A percentile compares a stretch with the other conserved stretches of the same genome.
These are phyloP conservation scores for Micronycteris hirsuta DNA, from an alignment of 2,113 vertebrate genomes.

Conservation along the genomic window DNA sequence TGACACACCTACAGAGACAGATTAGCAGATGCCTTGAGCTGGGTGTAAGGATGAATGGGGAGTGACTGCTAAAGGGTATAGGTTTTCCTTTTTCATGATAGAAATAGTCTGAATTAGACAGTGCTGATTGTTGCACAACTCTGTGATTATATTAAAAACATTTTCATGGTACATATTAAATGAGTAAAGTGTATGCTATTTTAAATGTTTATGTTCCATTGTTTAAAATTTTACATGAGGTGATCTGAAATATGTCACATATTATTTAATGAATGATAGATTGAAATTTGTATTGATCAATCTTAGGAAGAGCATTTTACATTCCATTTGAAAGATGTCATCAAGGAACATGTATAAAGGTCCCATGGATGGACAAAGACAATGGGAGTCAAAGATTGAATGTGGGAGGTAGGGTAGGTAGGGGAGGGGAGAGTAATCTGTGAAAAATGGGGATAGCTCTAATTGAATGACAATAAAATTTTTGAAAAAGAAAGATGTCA, in stretches of 20 bases:
- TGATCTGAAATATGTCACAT: slow-evolving; percentile 76
- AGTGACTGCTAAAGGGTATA: neutral
- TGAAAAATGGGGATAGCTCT: too few species aligned
- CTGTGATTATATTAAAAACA: neutral
- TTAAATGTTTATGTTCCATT: neutral
- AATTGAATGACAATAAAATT: too few species aligned
- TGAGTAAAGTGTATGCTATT: neutral
- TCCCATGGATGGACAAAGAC: too few species aligned
- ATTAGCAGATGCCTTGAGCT: neutral
- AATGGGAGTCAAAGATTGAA: too few species aligned
- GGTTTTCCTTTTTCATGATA: neutral
- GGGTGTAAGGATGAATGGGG: neutral
- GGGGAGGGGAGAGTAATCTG: too few species aligned
- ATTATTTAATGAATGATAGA: slow-evolving; percentile 77
- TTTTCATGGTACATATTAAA: neutral
- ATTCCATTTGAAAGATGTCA: slow-evolving; percentile 30
- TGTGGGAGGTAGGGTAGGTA: too few species aligned
- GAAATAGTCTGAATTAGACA: neutral
- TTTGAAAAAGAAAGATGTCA: too few species aligned
- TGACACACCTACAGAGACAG: neutral
- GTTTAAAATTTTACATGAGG: slow-evolving; percentile 75
- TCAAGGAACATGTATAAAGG: too few species aligned
- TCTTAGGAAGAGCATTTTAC: slow-evolving; percentile 39
- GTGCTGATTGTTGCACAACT: neutral
- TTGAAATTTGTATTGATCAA: slow-evolving; percentile 69